Evolutionary conservation across 35 echinoderm and acorn worm genomes (phyloP).

Genomic region (Apostichopus parvimensis): DNA sequence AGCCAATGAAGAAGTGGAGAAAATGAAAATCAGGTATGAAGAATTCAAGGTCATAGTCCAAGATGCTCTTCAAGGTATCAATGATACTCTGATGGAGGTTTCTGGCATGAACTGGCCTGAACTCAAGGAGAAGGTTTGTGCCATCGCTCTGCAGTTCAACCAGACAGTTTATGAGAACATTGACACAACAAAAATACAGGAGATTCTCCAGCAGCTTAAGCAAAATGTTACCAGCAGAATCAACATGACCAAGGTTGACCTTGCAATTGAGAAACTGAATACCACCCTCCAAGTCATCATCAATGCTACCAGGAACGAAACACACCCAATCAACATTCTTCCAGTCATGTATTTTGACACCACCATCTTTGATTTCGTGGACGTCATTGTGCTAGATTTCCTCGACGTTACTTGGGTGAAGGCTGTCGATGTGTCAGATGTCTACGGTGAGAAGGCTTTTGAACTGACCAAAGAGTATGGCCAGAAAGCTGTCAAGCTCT

Average conservation of each 20-base stretch:
- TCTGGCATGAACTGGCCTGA: constrained; percentile 35
- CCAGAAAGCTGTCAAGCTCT: constrained; percentile 9
- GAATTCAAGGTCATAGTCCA: constrained; percentile 32
- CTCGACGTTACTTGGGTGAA: constrained; percentile 40
- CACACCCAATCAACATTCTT: constrained; percentile 76
- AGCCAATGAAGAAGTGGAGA: constrained; percentile 9
- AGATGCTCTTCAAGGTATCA: constrained; percentile 52
- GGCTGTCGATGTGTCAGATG: constrained; percentile 45
- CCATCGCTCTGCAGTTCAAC: constrained; percentile 11
- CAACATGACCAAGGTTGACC: constrained; percentile 54
- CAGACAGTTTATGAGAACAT: constrained; percentile 51
- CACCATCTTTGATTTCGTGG: constrained; percentile 67
- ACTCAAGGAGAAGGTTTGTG: constrained; percentile 39
- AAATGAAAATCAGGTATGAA: constrained; percentile 53
- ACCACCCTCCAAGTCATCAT: constrained; percentile 23
- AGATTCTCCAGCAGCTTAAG: constrained; percentile 48
- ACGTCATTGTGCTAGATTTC: constrained; percentile 24
- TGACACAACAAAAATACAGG: constrained; percentile 7
- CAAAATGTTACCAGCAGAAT: constrained; percentile 38
- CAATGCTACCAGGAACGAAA: constrained; percentile 74
- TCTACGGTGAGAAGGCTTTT: constrained; percentile 43
- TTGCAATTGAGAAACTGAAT: constrained; percentile 34
- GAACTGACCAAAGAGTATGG: constrained; percentile 63
- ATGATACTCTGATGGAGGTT: constrained; percentile 28
- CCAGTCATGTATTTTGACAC: constrained; percentile 70